phyloP scores from a whole-genome alignment of 92 coral and sea anemone genomes.

The Palythoa caribaeorum region DNA sequence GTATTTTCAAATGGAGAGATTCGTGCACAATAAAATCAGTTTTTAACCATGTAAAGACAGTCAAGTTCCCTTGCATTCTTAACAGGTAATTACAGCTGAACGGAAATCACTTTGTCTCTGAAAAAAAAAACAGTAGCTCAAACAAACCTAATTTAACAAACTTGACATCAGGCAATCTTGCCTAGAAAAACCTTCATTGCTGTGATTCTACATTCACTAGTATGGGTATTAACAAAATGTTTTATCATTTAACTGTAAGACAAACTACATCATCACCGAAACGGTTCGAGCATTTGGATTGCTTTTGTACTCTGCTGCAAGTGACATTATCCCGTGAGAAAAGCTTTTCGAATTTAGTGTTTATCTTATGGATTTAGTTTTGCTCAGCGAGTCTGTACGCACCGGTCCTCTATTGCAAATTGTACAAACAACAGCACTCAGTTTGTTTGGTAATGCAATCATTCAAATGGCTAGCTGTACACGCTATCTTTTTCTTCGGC shows the following conservation, averaged over 20 bases:
- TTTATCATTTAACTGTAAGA: background rate
- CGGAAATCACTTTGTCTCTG: background rate
- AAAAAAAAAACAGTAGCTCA: background rate
- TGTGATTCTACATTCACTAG: background rate
- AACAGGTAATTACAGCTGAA: background rate
- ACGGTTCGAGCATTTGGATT: background rate
- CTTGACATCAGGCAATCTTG: background rate
- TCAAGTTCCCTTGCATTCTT: background rate
- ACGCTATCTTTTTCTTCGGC: constrained; percentile 28
- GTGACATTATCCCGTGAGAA: constrained; percentile 19
- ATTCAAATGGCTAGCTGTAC: background rate
- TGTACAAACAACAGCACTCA: constrained; percentile 11
- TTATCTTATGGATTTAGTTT: constrained; percentile 26
- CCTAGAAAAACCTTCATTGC: background rate
- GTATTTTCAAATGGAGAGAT: no score
- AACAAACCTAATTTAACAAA: background rate
- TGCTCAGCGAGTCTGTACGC: constrained; percentile 3
- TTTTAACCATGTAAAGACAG: no score
- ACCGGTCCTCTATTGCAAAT: background rate
- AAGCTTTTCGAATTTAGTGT: background rate
- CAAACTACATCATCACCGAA: background rate
- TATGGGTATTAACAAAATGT: background rate
- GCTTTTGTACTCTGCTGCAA: background rate
- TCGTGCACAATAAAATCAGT: no score
- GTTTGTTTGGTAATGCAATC: constrained; percentile 33